Evolutionary conservation across 2,888 invertebrate species (phyloP).

Genomic region (Agriopis aurantiaria): DNA sequence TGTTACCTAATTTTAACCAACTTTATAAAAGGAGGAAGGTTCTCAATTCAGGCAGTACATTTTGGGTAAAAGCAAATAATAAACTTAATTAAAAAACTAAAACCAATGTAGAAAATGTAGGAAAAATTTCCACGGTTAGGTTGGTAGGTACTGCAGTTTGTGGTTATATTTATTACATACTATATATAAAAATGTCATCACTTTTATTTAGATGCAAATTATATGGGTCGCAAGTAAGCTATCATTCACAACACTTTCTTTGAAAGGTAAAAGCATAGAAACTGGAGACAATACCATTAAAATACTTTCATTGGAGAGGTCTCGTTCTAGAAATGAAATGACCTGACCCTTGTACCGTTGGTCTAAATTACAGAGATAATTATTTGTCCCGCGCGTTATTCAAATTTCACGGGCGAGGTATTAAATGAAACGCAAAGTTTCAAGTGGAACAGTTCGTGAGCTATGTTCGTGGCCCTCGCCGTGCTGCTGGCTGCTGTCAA

Average conservation of each 20-base stretch:
- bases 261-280: constrained; percentile 39
- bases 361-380: constrained; percentile 65
- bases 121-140: no score
- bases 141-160: no score
- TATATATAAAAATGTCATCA: no score
- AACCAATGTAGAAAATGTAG: no score
- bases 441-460: constrained; percentile 77
- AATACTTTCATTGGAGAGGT: constrained; percentile 54
- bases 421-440: constrained; percentile 69
- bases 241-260: constrained; percentile 31
- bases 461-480: constrained; percentile 72
- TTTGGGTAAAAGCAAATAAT: no score
- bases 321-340: constrained; percentile 59
- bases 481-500: constrained; percentile 66
- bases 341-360: constrained; percentile 69
- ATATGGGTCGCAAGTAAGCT: constrained; percentile 10
- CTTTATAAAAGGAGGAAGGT: no score
- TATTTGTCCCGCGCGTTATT: constrained; percentile 71
- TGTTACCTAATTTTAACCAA: no score
- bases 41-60: no score
- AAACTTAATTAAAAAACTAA: no score
- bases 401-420: constrained; percentile 79
- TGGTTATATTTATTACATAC: no score
- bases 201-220: constrained; percentile 40
- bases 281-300: constrained; percentile 38